A percentile compares a stretch with the other conserved stretches of the same genome.
Evolutionary conservation across 2,797 vertebrate genomes (phyloP).

Genomic region (Poecilia velifera): DNA sequence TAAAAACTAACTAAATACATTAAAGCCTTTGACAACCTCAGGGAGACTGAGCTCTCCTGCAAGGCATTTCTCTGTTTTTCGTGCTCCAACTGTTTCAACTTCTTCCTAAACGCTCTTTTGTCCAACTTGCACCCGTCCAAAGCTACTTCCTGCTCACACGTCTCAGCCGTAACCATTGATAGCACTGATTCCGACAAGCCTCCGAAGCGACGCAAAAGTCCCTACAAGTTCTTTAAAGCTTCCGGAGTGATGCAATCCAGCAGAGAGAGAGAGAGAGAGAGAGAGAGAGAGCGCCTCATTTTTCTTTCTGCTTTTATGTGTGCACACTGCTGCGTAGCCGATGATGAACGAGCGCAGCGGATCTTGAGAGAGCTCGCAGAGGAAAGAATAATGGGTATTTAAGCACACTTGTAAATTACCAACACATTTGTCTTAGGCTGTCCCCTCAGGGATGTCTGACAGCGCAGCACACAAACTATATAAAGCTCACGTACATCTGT

Average conservation of each 20-base stretch:
- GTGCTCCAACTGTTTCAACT: background rate
- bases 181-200: slow-evolving; percentile 1
- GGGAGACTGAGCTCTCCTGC: background rate
- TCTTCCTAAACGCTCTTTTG: background rate
- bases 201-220: slow-evolving; percentile 13
- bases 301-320: slow-evolving; percentile 55
- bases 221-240: slow-evolving; percentile 43
- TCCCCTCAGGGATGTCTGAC: slow-evolving; percentile 70
- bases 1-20: background rate
- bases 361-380: slow-evolving; percentile 72
- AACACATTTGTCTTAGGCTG: slow-evolving; percentile 75
- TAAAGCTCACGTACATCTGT: slow-evolving; percentile 75
- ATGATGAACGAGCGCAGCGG: slow-evolving; percentile 76
- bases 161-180: background rate
- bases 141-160: background rate
- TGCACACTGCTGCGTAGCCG: slow-evolving; percentile 49
- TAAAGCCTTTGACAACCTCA: background rate
- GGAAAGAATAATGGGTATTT: slow-evolving; percentile 82
- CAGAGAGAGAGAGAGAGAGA: slow-evolving; percentile 29
- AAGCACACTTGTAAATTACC: slow-evolving; percentile 84
- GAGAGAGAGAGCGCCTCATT: slow-evolving; percentile 37
- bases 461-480: slow-evolving; percentile 70
- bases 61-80: background rate
- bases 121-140: background rate
- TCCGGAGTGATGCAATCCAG: slow-evolving; percentile 46